Evolutionary conservation across 2,797 vertebrate genomes (phyloP), one percentile per base, ranked within the genome.

Genomic region (Urophycis tenuis): DNA sequence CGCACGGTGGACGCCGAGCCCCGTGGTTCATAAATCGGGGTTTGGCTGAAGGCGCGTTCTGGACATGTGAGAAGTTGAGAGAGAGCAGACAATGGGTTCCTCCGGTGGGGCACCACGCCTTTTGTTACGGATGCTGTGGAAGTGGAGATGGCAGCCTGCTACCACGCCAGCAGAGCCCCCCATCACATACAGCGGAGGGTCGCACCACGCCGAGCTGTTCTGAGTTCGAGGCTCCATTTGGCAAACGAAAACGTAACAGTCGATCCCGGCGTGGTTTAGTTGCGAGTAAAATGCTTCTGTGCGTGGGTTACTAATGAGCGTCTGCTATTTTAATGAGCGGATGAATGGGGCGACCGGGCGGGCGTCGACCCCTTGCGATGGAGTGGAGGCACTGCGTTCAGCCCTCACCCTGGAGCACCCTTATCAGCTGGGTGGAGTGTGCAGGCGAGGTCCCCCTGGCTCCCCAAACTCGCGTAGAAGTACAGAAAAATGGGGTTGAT

Each of bases 271-370:
- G 17, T 53, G 3, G 19, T 22, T 53, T 39, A 9, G 3, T 53
- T 53, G 17, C 5, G 45, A 22, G 45, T 53, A 53, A 53, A 53
- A 53, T 22, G 45, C 19, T 53, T 5, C 0, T 39, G 36, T 60
- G 17, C 17, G 75, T 78, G 81, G 70, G 6, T 80, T 72, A 77
- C 86, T 89, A 86, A 89, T 85, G 86, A 86, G 86, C 89, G 87
- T 84, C 88, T 89, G 90, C 86, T 84, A 87, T 80, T 90, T 89
- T 85, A 90, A 90, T 89, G 86, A 89, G 88, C 86, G 86, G 84
- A 86, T 88, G 87, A 85, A 85, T 79, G 77, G 81, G 19, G 77
- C 74, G 72, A 74, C 5, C 49, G 12, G 32, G 35, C 25, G 22
- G 10, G 5, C 1, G 83, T 75, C 81, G 90, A 86, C 92, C 83